phyloP scores from a whole-genome alignment of 30 jellyfish, hydroid and myxozoan genomes.

The Aurelia aurita complex sp. Pacific region DNA sequence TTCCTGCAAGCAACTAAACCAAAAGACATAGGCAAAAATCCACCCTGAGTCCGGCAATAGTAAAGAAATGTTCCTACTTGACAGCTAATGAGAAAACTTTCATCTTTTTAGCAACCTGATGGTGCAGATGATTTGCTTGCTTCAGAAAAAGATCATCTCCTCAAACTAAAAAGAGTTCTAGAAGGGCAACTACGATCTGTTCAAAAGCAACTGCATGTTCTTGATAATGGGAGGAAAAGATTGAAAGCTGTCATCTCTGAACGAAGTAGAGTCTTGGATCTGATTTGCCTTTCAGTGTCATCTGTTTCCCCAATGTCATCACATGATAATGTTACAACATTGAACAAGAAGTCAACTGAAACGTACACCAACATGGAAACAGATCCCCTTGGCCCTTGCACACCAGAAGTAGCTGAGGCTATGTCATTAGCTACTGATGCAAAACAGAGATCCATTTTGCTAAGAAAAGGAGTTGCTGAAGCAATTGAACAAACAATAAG shows the following conservation, averaged over 20 bases:
- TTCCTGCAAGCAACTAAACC: no score
- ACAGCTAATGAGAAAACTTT: no score
- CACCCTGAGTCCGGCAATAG: no score
- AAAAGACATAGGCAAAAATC: no score
- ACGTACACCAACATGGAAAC: slow-evolving; percentile 7
- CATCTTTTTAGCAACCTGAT: slow-evolving; percentile 65
- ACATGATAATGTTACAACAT: not conserved
- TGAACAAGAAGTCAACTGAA: slow-evolving; percentile 1
- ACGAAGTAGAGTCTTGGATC: slow-evolving; percentile 82
- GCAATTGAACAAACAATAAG: slow-evolving; percentile 68
- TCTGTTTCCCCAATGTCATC: slow-evolving; percentile 31
- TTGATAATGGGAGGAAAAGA: slow-evolving; percentile 84
- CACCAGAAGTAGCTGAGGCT: slow-evolving; percentile 90
- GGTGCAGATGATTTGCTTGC: slow-evolving; percentile 87
- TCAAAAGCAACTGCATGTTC: slow-evolving; percentile 85
- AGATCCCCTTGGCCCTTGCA: slow-evolving; percentile 93
- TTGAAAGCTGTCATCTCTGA: slow-evolving; percentile 83
- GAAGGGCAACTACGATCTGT: slow-evolving; percentile 86
- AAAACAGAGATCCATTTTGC: slow-evolving; percentile 60
- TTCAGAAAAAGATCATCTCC: slow-evolving; percentile 74
- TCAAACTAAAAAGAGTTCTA: slow-evolving; percentile 76
- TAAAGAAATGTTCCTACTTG: no score
- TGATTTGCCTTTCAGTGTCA: slow-evolving; percentile 81
- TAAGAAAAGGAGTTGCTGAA: slow-evolving; percentile 70
- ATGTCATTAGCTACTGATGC: slow-evolving; percentile 91